Base-by-base conservation (phyloP, 2,113 vertebrate genomes). In the Mystacornis crossleyi region DNA sequence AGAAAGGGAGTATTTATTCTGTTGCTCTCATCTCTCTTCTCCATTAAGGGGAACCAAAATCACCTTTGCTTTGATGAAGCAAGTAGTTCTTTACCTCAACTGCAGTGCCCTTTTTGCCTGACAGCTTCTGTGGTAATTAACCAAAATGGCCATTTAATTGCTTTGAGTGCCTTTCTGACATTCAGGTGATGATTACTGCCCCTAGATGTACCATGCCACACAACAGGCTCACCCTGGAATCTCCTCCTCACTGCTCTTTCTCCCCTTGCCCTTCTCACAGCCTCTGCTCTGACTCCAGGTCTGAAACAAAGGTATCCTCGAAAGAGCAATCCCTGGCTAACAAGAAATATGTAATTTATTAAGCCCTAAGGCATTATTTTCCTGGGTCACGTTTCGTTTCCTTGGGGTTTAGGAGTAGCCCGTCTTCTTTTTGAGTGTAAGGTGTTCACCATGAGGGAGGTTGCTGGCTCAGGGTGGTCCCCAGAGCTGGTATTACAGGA, bases 121-220 rank as follows among this genome's bases (percentile, higher is more conserved):
- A 73, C 74, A 69, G 17, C 58, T 48, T 72, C 88, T 58, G 42
- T 90, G 42, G 50, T 54, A 83, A 81, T 86, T 73, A 88, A 73
- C 9, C 20, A 62, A 70, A 86, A 42, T 1, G 16, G 51, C 6
- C 40, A 62, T 36, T 82, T 78, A 77, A 43, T 73, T 88, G 47
- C 17, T 90, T 86, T 47, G 55, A 55, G 54, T 62, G 38, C 47
- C 50, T 73, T 81, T 83, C 58, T 86, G n/a, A 89, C 81, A 47
- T 81, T 78, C 57, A 87, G 24, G 24, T 8, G 2, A 18, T 45
- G n/a, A 55, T 77, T 66, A 69, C 29, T 54, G 50, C n/a, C 5
- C 38, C 0, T 4, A n/a, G n/a, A 34, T 0, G 0, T 29, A 29
- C 55, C 2, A 0, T 60, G 48, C 45, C 15, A 3, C 33, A 43